Percentiles rank a stretch among this genome's conserved stretches.
phyloP scores from a whole-genome alignment of 2,113 vertebrate genomes.

The Upupa epops region DNA sequence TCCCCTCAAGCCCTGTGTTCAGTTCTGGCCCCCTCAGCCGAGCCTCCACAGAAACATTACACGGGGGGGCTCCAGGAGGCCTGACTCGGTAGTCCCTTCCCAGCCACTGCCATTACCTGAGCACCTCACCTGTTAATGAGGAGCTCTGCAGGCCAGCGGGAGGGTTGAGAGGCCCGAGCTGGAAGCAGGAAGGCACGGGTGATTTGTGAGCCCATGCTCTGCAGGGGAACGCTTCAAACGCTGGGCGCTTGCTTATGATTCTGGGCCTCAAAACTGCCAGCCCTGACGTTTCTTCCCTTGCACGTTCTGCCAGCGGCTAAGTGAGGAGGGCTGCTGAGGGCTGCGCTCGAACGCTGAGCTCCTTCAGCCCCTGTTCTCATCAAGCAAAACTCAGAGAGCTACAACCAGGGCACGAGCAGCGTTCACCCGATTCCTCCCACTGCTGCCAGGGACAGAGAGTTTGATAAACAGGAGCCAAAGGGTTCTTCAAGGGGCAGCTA shows the following conservation, averaged over 20 bases:
- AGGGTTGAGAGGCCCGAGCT: background rate
- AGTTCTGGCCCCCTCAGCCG: too few relatives aligned
- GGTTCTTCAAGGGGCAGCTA: background rate
- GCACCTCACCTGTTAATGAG: background rate
- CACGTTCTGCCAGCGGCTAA: background rate
- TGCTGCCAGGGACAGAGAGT: background rate
- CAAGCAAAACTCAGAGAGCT: accelerated
- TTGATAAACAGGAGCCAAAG: background rate
- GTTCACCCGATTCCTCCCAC: background rate
- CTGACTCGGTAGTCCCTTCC: background rate
- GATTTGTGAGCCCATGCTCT: background rate
- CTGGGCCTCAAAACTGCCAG: background rate
- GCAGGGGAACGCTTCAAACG: background rate
- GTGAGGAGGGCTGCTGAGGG: background rate
- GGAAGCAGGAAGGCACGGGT: background rate
- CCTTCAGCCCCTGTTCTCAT: background rate
- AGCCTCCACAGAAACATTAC: background rate
- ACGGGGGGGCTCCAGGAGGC: background rate
- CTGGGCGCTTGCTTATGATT: background rate
- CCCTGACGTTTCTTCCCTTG: background rate
- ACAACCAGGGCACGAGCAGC: too few relatives aligned
- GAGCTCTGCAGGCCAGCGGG: background rate
- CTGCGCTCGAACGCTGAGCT: background rate
- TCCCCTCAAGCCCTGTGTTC: too few relatives aligned
- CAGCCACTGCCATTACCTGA: background rate